Conservation (phyloP, 2,888 invertebrate species). For the Aphrophora alni region DNA sequence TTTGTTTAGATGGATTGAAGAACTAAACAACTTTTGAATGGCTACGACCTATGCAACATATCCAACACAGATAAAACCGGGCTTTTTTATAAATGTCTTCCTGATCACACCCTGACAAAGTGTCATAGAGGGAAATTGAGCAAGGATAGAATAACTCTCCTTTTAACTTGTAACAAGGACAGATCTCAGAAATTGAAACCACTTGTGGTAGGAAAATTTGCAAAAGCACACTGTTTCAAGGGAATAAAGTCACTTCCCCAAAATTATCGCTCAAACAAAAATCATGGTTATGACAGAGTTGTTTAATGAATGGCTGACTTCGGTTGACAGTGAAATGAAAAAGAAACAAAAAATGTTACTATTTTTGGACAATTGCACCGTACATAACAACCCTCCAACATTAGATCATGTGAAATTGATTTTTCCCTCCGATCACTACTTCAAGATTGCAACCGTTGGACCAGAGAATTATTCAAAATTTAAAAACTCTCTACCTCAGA, state of each 20-base stretch:
- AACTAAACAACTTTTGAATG: slow-evolving; percentile 36
- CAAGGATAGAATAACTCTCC: slow-evolving; percentile 42
- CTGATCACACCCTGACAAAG: slow-evolving; percentile 51
- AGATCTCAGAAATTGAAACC: too few species aligned
- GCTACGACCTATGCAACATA: slow-evolving; percentile 48
- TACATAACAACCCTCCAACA: neutral
- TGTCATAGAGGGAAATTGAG: slow-evolving; percentile 55
- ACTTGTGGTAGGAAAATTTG: slow-evolving; percentile 43
- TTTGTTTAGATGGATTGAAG: slow-evolving; percentile 38
- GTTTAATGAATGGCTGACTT: slow-evolving; percentile 48
- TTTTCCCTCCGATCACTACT: slow-evolving; percentile 32
- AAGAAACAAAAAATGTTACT: slow-evolving; percentile 15
- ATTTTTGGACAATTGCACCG: slow-evolving; percentile 39
- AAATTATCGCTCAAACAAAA: slow-evolving; percentile 52
- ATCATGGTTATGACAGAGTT: slow-evolving; percentile 56
- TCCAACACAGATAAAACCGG: slow-evolving; percentile 53
- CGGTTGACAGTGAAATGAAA: slow-evolving; percentile 42
- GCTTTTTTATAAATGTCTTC: slow-evolving; percentile 45
- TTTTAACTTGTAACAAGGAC: neutral
- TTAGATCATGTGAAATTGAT: slow-evolving; percentile 12
- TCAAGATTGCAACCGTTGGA: slow-evolving; percentile 37
- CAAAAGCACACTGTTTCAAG: slow-evolving; percentile 54
- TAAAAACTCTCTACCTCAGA: neutral
- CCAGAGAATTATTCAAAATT: slow-evolving; percentile 41
- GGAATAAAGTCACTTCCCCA: slow-evolving; percentile 48